Evolutionary conservation across 2,797 vertebrate genomes (phyloP), one percentile per base, ranked within the genome.

Genomic region (Bryconaethiops microstoma): DNA sequence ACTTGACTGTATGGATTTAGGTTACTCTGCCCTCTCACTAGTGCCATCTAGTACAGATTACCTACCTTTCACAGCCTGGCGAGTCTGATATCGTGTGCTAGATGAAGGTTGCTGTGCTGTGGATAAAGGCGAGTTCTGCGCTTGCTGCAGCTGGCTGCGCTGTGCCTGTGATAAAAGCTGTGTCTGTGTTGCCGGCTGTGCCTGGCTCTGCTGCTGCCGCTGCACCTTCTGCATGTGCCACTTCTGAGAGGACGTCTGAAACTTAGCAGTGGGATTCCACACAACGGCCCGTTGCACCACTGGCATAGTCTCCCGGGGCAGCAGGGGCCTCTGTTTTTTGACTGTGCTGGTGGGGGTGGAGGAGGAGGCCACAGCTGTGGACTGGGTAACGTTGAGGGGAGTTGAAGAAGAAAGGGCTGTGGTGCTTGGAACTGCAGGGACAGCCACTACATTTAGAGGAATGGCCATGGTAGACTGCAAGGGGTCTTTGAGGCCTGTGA

Each of bases 151-250:
- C 5, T 67, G 64, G 40, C 40, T 67, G 7, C 19, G 17, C 80
- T 90, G 78, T 82, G 83, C 83, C 90, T 92, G 86, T 82, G 77
- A 76, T 55, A 83, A 74, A 40, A 82, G 84, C 75, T 91, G 91
- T 67, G 80, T 83, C 50, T 92, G 90, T 0, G 91, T 89, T 0
- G 88, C 84, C 21, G 91, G 92, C 79, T 95, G 95, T 83, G 48
- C 9, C 52, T 96, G 95, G 82, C 92, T 95, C 88, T 96, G 96
- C 75, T 97, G 96, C 88, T 96, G 97, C 5, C 97, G 94, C 88
- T 98, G 97, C 78, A 98, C 95, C 91, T 97, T 99, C 93, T 99
- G 97, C 97, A 98, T 96, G 93, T 98, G 97, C 98, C 97, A 99
- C 92, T 99, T 99, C 92, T 98, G 98, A 69, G 97, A 98, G 1